Percentiles rank a stretch among this genome's conserved stretches.
These are phyloP conservation scores for Ametastegia equiseti DNA, from an alignment of 2,888 invertebrate genomes.

Conservation along the genomic window DNA sequence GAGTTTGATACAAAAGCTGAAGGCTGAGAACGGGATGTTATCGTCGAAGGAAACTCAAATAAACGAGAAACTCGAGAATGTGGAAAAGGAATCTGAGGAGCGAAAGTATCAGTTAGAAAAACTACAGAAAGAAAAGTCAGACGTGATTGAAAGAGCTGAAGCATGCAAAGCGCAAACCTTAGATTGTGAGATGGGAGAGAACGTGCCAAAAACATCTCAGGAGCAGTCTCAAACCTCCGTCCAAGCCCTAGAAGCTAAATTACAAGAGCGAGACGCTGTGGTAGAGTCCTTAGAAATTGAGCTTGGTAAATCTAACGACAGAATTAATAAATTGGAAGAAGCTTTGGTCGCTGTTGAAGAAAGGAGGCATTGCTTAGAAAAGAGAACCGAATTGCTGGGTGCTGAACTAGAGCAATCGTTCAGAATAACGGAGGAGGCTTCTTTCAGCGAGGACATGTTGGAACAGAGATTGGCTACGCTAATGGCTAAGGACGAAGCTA, in stretches of 20 bases:
- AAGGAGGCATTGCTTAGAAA: constrained; percentile 80
- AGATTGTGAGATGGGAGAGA: constrained; percentile 28
- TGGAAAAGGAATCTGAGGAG: constrained; percentile 68
- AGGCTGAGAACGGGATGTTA: constrained; percentile 68
- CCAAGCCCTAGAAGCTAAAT: constrained; percentile 81
- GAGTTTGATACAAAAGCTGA: constrained; percentile 66
- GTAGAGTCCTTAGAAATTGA: constrained; percentile 86
- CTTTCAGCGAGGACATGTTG: constrained; percentile 81
- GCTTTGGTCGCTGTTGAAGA: constrained; percentile 81
- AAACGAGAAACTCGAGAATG: constrained; percentile 70
- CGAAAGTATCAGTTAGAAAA: constrained; percentile 62
- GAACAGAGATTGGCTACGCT: constrained; percentile 81
- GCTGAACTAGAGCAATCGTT: constrained; percentile 80
- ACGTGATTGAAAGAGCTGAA: constrained; percentile 30
- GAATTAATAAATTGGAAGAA: constrained; percentile 83
- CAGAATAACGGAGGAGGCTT: constrained; percentile 80
- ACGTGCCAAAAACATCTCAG: not conserved
- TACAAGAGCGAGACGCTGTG: constrained; percentile 86
- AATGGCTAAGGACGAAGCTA: constrained; percentile 81
- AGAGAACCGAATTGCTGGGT: constrained; percentile 81
- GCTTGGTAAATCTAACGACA: constrained; percentile 81
- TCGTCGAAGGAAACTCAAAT: constrained; percentile 73
- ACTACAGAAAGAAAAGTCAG: constrained; percentile 43
- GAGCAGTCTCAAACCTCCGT: constrained; percentile 66
- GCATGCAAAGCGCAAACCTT: constrained; percentile 27